Percentiles rank a stretch among this genome's conserved stretches.
These are phyloP conservation scores for Himantopus leucocephalus DNA, from an alignment of 2,113 vertebrate genomes.

Conservation along the genomic window DNA sequence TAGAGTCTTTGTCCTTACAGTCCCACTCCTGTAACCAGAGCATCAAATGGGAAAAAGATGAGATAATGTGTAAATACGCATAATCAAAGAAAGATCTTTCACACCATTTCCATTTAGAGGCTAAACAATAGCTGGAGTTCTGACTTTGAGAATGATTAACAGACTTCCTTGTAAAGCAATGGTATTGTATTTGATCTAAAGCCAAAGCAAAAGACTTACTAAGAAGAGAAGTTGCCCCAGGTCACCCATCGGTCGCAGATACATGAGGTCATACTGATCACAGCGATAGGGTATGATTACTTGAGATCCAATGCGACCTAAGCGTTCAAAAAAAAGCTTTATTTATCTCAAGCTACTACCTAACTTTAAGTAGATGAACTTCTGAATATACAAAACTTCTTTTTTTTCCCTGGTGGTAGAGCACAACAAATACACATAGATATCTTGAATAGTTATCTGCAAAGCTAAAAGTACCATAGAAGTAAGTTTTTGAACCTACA, in stretches of 20 bases:
- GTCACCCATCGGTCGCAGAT: conserved; percentile 93
- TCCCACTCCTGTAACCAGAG: conserved; percentile 87
- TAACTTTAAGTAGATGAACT: background rate
- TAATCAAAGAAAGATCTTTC: background rate
- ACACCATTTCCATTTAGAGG: background rate
- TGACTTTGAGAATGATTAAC: background rate
- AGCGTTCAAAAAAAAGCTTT: background rate
- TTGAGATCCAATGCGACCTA: conserved; percentile 93
- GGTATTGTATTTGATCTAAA: background rate
- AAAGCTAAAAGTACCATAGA: background rate
- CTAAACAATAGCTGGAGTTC: background rate
- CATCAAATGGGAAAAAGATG: background rate
- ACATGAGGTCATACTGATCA: conserved; percentile 89
- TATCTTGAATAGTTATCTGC: background rate
- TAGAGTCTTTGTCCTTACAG: conserved; percentile 84
- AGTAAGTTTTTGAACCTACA: background rate
- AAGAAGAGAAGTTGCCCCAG: conserved; percentile 91
- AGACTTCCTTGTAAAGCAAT: background rate
- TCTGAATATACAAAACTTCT: background rate
- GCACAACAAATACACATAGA: background rate
- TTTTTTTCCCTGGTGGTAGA: background rate
- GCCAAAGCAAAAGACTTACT: conserved; percentile 73
- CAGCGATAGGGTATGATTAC: conserved; percentile 89
- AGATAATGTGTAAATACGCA: background rate
- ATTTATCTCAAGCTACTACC: background rate